Base-by-base conservation (phyloP, 2,888 invertebrate genomes). In the Leptogaster cylindrica region DNA sequence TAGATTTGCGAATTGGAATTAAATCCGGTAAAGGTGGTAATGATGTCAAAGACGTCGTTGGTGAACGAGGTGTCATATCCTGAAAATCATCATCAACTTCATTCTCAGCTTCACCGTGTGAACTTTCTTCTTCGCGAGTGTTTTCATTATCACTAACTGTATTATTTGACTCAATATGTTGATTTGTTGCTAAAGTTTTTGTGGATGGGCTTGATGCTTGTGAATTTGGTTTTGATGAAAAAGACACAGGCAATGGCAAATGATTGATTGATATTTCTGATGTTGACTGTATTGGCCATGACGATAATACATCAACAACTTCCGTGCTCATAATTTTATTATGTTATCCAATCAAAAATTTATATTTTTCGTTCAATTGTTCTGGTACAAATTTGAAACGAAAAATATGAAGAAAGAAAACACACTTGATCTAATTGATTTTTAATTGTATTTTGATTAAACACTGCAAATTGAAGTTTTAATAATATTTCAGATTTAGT, bases 11-110 rank as follows among this genome's bases (percentile, higher is more conserved):
- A 33, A 73, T 71, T 25, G 73, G 73, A 39, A 73, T 73, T 65
- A 73, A 67, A 66, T 71, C 73, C 7, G 73, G 73, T 44, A 73
- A 63, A 52, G 73, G 73, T 61, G 73, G 73, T 44, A 73, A 66
- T 41, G 71, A 71, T 31, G 67, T 41, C 39, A 67, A 18, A 16
- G 69, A 67, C 27, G 66, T 65, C 55, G 70, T 33, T 50, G 68
- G 31, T 48, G 69, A 63, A 20, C 39, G 48, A 46, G 65, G 58
- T 23, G 66, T 46, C 41, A 64, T 64, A 48, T 46, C 20, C 5
- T 31, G 31, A 8, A 10, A 14, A 14, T 48, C 31, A 14, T 65
- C 39, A 36, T 14, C 20, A 48, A 5, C 23, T n/a, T 50, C 16
- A 39, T n/a, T n/a, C n/a, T n/a, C n/a, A n/a, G n/a, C n/a, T n/a